Conservation (phyloP, 2,113 vertebrate genomes). For the Heterochromis multidens region DNA sequence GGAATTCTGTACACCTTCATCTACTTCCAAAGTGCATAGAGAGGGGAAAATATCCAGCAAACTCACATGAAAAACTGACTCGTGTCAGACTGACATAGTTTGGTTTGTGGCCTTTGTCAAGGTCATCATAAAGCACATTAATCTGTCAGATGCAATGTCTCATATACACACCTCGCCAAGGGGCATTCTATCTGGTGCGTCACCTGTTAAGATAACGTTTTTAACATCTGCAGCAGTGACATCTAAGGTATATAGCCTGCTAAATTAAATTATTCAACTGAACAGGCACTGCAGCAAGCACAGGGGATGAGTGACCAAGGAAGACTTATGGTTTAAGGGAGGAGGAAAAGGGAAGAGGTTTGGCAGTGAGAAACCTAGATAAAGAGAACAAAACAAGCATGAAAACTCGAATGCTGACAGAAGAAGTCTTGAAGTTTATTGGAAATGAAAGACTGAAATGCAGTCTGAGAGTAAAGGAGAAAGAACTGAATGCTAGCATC, state of each 20-base stretch:
- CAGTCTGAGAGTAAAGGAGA: neutral
- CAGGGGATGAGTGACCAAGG: neutral
- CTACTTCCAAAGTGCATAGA: neutral
- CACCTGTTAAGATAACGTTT: slow-evolving; percentile 12
- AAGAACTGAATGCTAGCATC: neutral
- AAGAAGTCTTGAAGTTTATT: neutral
- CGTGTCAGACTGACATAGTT: neutral
- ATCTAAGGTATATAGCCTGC: neutral
- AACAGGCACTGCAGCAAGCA: neutral
- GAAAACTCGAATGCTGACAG: neutral
- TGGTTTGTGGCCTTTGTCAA: neutral
- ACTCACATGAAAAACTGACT: neutral
- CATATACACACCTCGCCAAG: neutral
- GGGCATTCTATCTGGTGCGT: neutral
- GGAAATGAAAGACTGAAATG: neutral
- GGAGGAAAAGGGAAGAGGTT: neutral
- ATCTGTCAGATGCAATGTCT: neutral
- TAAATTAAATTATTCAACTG: slow-evolving; percentile 33
- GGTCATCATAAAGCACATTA: neutral
- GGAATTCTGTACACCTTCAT: no score
- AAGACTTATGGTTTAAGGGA: neutral
- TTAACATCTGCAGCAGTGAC: neutral
- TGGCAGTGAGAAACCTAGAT: neutral
- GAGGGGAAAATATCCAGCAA: neutral
- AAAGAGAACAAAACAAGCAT: neutral